Evolutionary conservation across 2,113 vertebrate species (phyloP).

Genomic region (Elachura formosa): DNA sequence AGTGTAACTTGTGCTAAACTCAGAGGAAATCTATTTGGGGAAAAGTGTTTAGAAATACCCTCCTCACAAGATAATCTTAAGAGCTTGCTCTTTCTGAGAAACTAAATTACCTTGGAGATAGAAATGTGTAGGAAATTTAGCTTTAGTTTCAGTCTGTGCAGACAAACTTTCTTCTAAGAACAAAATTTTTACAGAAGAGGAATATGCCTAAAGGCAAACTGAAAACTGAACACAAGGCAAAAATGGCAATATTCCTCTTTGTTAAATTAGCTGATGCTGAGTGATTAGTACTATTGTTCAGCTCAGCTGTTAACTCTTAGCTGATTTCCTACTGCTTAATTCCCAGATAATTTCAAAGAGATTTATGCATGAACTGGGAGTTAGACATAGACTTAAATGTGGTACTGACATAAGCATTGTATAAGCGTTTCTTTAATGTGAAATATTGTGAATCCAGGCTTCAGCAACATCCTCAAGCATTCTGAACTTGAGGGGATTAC

Average conservation of each 20-base stretch:
- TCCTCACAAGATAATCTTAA: background rate
- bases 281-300: constrained; percentile 10
- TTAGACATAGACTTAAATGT: background rate
- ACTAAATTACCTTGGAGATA: background rate
- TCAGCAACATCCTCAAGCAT: background rate
- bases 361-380: background rate
- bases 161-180: background rate
- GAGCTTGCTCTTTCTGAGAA: background rate
- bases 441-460: background rate
- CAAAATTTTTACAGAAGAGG: background rate
- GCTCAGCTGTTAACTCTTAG: constrained; percentile 9
- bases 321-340: background rate
- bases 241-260: background rate
- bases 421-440: background rate
- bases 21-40: background rate
- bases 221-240: background rate
- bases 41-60: background rate
- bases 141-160: background rate
- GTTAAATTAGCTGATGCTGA: background rate
- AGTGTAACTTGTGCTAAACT: background rate
- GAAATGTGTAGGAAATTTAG: background rate
- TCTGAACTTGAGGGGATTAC: background rate
- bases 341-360: background rate
- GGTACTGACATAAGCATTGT: background rate
- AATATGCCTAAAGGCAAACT: background rate